phyloP scores from a whole-genome alignment of 2,113 vertebrate species.

The Melanerpes aurifrons region DNA sequence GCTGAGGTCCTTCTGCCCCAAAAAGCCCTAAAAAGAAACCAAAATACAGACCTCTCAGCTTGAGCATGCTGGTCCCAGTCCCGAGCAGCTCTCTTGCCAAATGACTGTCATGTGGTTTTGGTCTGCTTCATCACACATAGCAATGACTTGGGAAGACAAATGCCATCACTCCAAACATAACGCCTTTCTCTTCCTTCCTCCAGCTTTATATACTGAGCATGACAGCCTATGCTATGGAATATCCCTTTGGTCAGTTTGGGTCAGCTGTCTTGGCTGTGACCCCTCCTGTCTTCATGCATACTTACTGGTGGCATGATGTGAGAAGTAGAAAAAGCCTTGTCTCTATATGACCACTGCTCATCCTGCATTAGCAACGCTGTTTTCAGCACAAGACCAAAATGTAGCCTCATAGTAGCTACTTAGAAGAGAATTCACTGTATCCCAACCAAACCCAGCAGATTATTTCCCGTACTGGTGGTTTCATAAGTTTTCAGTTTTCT shows the following conservation, averaged over 20 bases:
- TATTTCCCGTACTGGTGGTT: neutral
- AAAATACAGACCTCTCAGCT: too few species aligned
- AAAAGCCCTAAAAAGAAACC: too few species aligned
- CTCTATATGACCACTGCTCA: neutral
- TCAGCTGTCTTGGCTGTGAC: neutral
- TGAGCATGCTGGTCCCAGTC: too few species aligned
- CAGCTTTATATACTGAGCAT: neutral
- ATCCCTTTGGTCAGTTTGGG: neutral
- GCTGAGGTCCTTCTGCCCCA: too few species aligned
- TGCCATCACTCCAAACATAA: fast-evolving
- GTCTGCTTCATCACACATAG: fast-evolving
- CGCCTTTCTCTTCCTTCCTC: neutral
- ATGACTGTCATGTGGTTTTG: too few species aligned
- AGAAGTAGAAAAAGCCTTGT: neutral
- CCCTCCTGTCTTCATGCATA: neutral
- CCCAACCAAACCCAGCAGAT: neutral
- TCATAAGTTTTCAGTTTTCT: neutral
- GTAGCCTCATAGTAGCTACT: neutral
- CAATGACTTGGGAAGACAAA: neutral
- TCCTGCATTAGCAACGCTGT: neutral
- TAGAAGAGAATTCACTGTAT: neutral
- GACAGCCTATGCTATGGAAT: neutral
- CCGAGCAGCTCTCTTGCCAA: too few species aligned
- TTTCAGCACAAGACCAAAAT: neutral
- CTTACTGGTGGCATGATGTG: neutral